Evolutionary conservation across 1,140 invertebrate genomes (phyloP), one percentile per base, ranked within the genome.

Genomic region (Caenorhabditis brenneri): DNA sequence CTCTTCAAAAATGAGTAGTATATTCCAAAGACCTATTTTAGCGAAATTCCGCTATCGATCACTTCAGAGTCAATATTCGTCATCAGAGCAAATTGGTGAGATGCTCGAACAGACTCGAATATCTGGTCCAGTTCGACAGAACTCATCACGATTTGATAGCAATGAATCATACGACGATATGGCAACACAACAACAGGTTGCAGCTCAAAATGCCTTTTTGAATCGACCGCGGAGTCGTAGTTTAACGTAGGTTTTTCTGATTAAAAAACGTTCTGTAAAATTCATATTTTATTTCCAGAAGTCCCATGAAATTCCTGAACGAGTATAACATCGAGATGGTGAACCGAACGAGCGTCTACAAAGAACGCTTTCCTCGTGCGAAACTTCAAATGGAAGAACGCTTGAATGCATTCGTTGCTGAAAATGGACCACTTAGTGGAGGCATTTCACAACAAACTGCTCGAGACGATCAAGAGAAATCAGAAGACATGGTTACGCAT

Each of bases 361-460:
- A 92, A 86, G 92, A 93, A 82, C 85, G 92, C 24, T 93, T 93
- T 88, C 92, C 92, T 65, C 79, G 58, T 10, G 92, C 92, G n/a
- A 92, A 92, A 81, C 86, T 88, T 10, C 92, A 93, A 86, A 93
- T 93, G 92, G 92, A 93, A 83, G 91, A 92, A 33, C 89, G 91
- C 36, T 87, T 93, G 69, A 86, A 88, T 27, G 87, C 90, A 33
- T 93, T 92, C 87, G 87, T 93, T 39, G 88, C 89, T 6, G 88
- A 89, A 33, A 91, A 90, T 79, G 89, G 87, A 15, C 87, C 87
- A 12, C 65, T 91, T 1, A 87, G 81, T 31, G 81, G 83, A 22
- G 84, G 74, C 15, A 55, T 86, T 51, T 69, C 78, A 12, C 65
- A 74, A n/a, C 65, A 74, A 74, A 24, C 65, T 6, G 65, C 7